These are phyloP conservation scores for Dinothrombium tinctorium DNA, from an alignment of 1,140 invertebrate genomes.

Conservation along the genomic window DNA sequence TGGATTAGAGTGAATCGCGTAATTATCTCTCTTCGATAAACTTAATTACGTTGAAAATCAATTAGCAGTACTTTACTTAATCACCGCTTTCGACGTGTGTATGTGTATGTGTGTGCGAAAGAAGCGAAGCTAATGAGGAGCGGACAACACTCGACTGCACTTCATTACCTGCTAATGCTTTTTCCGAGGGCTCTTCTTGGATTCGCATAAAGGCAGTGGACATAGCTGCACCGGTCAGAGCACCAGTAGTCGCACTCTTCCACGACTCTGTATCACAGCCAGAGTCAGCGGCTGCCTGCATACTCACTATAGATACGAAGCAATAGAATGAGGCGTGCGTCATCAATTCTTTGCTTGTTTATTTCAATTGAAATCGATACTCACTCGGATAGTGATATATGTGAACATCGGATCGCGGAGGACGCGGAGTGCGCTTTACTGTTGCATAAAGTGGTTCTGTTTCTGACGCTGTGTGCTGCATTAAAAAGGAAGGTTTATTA, in stretches of 20 bases:
- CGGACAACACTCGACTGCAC: too few relatives aligned
- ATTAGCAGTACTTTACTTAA: too few relatives aligned
- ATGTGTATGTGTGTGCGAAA: too few relatives aligned
- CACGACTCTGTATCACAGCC: background rate
- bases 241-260: background rate
- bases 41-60: too few relatives aligned
- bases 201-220: background rate
- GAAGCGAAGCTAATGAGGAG: too few relatives aligned
- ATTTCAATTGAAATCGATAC: background rate
- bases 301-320: background rate
- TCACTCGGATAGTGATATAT: constrained; percentile 14
- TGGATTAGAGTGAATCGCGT: too few relatives aligned
- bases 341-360: background rate
- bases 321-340: background rate
- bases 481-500: too few relatives aligned
- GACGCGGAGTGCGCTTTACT: constrained; percentile 14
- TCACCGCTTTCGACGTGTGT: too few relatives aligned
- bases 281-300: background rate
- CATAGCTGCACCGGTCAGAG: background rate
- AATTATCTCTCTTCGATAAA: too few relatives aligned
- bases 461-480: background rate
- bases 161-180: constrained; percentile 1
- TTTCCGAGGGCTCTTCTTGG: background rate
- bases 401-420: constrained; percentile 12
- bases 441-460: constrained; percentile 15